These are phyloP conservation scores for Drosophila suboccidentalis DNA, from an alignment of 2,888 invertebrate genomes.

Conservation along the genomic window DNA sequence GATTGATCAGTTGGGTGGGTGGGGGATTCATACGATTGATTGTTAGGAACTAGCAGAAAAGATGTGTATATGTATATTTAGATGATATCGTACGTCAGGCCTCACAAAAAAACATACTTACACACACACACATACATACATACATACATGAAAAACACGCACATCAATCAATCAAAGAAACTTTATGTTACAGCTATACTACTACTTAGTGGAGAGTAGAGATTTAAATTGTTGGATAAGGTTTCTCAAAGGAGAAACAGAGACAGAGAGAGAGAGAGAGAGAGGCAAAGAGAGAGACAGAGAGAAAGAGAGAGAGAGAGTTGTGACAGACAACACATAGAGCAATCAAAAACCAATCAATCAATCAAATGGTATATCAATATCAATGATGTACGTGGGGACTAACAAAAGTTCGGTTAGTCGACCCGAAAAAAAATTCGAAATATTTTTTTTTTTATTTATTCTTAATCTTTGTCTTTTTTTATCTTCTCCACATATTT, in stretches of 20 bases:
- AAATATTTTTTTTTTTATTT: too few relatives aligned
- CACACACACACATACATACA: slow-evolving; percentile 38
- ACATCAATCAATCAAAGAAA: slow-evolving; percentile 57
- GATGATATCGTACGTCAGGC: slow-evolving; percentile 37
- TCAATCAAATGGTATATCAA: slow-evolving; percentile 60
- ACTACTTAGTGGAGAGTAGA: slow-evolving; percentile 29
- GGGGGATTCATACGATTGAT: background rate
- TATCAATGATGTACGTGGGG: slow-evolving; percentile 49
- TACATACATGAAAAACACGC: slow-evolving; percentile 38
- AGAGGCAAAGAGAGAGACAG: slow-evolving; percentile 25
- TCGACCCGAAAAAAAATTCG: too few relatives aligned
- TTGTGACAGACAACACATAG: slow-evolving; percentile 43
- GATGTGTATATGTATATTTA: slow-evolving; percentile 12
- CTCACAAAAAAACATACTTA: slow-evolving; percentile 35
- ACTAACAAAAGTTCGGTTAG: too few relatives aligned
- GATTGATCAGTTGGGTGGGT: slow-evolving; percentile 24
- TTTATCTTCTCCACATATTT: too few relatives aligned
- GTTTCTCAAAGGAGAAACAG: slow-evolving; percentile 19
- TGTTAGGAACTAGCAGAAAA: slow-evolving; percentile 22
- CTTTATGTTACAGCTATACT: slow-evolving; percentile 29
- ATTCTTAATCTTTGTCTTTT: too few relatives aligned
- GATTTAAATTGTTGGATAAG: slow-evolving; percentile 24
- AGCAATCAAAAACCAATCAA: slow-evolving; percentile 61
- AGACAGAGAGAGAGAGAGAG: slow-evolving; percentile 28
- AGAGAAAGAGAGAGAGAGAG: slow-evolving; percentile 32